Base-by-base conservation (phyloP, 2,113 vertebrate genomes). In the Podarcis cretensis region DNA sequence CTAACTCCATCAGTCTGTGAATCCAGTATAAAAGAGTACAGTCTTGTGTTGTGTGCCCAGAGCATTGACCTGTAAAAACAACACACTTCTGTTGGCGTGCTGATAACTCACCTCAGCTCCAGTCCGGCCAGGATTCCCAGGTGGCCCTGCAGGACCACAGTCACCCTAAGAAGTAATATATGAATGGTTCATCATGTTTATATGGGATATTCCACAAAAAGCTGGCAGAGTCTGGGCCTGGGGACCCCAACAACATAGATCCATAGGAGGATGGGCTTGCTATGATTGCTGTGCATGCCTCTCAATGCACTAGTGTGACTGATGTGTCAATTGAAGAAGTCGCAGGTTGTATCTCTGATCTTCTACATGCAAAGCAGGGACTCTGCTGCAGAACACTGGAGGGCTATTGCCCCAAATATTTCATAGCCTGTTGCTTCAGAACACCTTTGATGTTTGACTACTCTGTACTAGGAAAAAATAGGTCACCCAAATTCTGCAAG, bases 101-200 rank as follows among this genome's bases (percentile, higher is more conserved):
- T 37, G 21, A 37, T 30, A 68, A 0, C 96, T 97, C 87, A 98
- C 99, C 93, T 99, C 99, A 0, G 98, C 95, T 68, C 99, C 99
- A 0, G 97, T 94, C 78, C 98, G 96, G 79, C 99, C 99, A 0
- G 95, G 74, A 91, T 90, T 90, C 63, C 99, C 98, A 0, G 97
- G 96, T 27, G 98, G 98, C 0, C 99, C 99, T 3, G 97, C 94
- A 27, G 98, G 97, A 81, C 99, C 99, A 1, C 95, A 95, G 43
- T 99, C 99, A 78, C 99, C 99, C 99, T 99, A 40, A 57, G 92
- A 95, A 35, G 82, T 76, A 79, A 37, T 84, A 73, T 30, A 80
- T 2, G 0, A 0, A 0, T 0, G 6, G 32, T 30, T 40, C 30
- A 71, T 20, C 37, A 43, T 18, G 48, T 63, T 66, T 35, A 13